Percentiles rank a stretch among this genome's conserved stretches.
Evolutionary conservation across 30 jellyfish, hydroid and myxozoan species (phyloP).

Genomic region (Hydractinia echinata): DNA sequence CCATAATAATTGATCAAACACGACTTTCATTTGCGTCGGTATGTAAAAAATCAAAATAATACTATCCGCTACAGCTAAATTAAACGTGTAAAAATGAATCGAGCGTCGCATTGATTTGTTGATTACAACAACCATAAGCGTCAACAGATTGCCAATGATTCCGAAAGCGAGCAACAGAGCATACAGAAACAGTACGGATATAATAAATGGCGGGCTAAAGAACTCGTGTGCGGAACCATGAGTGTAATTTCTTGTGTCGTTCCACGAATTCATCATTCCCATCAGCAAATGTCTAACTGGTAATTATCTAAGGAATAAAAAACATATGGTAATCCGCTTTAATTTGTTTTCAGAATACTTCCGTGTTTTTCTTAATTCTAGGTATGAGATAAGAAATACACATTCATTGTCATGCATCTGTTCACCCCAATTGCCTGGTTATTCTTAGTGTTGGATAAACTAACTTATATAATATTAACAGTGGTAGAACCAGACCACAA

Average conservation of each 20-base stretch:
- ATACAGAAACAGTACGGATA: conserved; percentile 15
- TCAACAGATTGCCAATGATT: conserved; percentile 57
- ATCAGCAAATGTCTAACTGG: neutral
- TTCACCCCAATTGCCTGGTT: no score
- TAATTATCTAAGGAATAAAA: no score
- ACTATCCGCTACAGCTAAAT: conserved; percentile 77
- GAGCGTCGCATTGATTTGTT: conserved; percentile 67
- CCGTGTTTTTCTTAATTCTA: no score
- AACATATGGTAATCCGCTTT: no score
- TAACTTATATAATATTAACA: no score
- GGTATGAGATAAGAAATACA: no score
- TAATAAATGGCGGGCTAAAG: neutral
- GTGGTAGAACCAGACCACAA: no score
- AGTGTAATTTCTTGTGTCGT: neutral
- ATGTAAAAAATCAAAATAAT: conserved; percentile 53
- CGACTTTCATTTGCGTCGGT: conserved; percentile 65
- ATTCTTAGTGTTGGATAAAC: no score
- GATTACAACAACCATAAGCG: conserved; percentile 58
- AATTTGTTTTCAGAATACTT: no score
- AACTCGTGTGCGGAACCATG: neutral
- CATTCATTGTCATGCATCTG: no score
- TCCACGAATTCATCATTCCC: neutral
- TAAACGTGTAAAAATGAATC: conserved; percentile 76
- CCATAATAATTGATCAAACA: conserved; percentile 65
- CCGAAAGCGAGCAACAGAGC: conserved; percentile 53